phyloP scores from a whole-genome alignment of 1,140 invertebrate genomes.

The Nylanderia fulva region DNA sequence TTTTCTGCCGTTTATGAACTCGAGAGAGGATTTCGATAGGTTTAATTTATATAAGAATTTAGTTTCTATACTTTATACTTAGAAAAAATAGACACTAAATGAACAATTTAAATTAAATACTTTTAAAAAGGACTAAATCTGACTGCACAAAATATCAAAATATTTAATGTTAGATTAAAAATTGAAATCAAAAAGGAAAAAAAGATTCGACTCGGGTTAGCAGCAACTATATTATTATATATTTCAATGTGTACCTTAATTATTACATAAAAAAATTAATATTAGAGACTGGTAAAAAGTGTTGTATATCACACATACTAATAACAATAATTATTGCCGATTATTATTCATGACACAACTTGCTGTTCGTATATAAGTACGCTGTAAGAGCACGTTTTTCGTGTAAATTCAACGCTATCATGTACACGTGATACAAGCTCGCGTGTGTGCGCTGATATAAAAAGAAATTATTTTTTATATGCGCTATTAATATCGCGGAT shows the following conservation, averaged over 20 bases:
- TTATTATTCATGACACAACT: conserved; percentile 3
- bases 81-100: no score
- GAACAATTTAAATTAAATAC: no score
- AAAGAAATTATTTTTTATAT: neutral
- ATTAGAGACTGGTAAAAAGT: neutral
- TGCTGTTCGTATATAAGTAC: neutral
- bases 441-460: neutral
- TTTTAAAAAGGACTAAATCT: no score
- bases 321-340: neutral
- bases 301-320: neutral
- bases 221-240: neutral
- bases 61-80: no score
- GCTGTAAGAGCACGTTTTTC: neutral
- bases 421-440: neutral
- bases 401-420: neutral
- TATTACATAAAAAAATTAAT: neutral
- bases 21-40: no score
- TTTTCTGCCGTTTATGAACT: no score
- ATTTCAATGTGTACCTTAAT: neutral
- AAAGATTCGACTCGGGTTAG: no score
- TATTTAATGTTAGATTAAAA: no score
- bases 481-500: conserved; percentile 12
- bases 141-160: no score
- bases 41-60: no score
- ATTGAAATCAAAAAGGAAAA: no score